These are phyloP conservation scores for Gavialis gangeticus DNA, from an alignment of 2,113 vertebrate genomes.

Conservation along the genomic window DNA sequence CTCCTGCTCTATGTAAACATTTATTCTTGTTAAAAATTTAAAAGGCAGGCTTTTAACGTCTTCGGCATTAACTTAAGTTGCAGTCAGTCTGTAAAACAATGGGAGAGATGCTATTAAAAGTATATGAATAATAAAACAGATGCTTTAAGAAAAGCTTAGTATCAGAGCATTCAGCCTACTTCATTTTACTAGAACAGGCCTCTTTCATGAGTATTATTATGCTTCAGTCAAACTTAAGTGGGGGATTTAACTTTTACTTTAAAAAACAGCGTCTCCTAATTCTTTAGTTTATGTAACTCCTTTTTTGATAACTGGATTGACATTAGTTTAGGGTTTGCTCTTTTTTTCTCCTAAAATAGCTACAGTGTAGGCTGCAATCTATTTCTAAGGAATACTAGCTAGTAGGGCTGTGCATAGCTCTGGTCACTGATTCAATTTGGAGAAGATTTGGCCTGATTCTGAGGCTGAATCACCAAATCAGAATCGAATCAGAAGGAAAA, in stretches of 20 bases:
- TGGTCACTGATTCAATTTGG: no score
- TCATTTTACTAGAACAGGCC: not conserved
- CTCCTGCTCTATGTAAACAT: not conserved
- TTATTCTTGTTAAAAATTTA: constrained; percentile 72
- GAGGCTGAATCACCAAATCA: no score
- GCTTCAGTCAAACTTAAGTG: not conserved
- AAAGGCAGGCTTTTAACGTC: constrained; percentile 53
- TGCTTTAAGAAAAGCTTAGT: constrained; percentile 18
- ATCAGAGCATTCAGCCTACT: not conserved
- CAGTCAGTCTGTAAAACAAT: constrained; percentile 53
- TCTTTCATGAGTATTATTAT: not conserved
- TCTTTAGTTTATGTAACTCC: not conserved
- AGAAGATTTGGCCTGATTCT: no score
- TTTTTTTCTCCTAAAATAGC: not conserved
- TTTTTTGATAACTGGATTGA: not conserved
- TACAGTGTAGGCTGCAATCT: not conserved
- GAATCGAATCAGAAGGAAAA: no score
- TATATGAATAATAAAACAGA: constrained; percentile 68
- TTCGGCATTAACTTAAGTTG: constrained; percentile 54
- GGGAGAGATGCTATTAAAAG: constrained; percentile 50
- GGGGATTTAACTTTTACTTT: not conserved
- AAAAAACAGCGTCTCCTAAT: not conserved
- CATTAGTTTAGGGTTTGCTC: not conserved
- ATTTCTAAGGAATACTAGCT: not conserved
- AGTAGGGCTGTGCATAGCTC: no score